Evolutionary conservation across 2,888 invertebrate species (phyloP).

Genomic region (Sisyra nigra): DNA sequence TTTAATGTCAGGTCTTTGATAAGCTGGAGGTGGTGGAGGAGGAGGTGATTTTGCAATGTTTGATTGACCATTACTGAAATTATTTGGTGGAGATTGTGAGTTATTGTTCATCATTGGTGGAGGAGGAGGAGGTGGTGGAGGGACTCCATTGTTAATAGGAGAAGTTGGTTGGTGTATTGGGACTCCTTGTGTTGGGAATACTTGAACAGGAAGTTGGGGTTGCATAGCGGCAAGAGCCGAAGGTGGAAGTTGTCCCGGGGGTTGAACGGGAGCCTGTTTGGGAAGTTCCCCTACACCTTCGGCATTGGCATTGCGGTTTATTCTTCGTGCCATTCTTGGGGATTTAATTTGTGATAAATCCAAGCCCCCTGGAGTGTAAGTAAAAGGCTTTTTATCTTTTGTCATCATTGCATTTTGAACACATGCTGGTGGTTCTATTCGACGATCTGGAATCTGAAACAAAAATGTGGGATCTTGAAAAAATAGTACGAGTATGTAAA

Average conservation of each 20-base stretch:
- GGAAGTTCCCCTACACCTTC: conserved; percentile 44
- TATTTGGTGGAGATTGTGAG: conserved; percentile 18
- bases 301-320: conserved; percentile 52
- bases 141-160: conserved; percentile 10
- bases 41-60: conserved; percentile 41
- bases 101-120: conserved; percentile 13
- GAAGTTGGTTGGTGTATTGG: conserved; percentile 21
- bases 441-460: conserved; percentile 17
- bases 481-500: conserved; percentile 3
- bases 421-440: conserved; percentile 64
- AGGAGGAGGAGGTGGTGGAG: conserved; percentile 20
- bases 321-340: conserved; percentile 72
- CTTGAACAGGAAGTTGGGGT: conserved; percentile 46
- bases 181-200: conserved; percentile 31
- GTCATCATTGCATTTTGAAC: conserved; percentile 91
- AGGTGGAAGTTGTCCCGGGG: conserved; percentile 37
- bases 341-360: conserved; percentile 81
- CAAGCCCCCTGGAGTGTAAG: conserved; percentile 88
- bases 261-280: conserved; percentile 30
- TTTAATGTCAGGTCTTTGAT: conserved; percentile 55
- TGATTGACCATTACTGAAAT: conserved; percentile 21
- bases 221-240: conserved; percentile 44
- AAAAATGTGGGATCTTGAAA: neutral
- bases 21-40: conserved; percentile 24
- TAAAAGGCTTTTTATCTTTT: conserved; percentile 91